A percentile compares a stretch with the other conserved stretches of the same genome.
phyloP scores from a whole-genome alignment of 35 echinoderm and acorn worm species.

The Apostichopus californicus region DNA sequence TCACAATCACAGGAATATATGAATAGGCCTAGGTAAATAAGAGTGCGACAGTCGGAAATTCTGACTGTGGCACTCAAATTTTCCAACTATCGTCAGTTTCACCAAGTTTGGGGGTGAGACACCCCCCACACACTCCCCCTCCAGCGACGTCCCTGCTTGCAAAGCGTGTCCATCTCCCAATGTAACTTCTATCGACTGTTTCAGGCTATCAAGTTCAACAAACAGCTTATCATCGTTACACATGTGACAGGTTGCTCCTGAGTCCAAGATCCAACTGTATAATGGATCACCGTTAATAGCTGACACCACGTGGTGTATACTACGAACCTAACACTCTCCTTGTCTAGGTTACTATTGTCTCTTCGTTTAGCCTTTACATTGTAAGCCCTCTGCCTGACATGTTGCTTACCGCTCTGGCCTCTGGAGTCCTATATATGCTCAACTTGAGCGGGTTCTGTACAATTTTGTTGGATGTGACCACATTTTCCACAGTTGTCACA shows the following conservation, averaged over 20 bases:
- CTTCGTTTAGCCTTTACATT: not conserved
- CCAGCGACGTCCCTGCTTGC: not conserved
- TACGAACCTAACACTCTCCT: not conserved
- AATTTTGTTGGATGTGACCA: not conserved
- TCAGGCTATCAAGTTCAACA: too few species aligned
- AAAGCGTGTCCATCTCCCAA: slow-evolving; percentile 24
- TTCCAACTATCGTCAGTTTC: too few species aligned
- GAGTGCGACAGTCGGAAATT: too few species aligned
- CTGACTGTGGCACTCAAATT: too few species aligned
- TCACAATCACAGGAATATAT: too few species aligned
- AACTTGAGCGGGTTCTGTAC: not conserved
- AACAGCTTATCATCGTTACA: too few species aligned
- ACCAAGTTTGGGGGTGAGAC: too few species aligned
- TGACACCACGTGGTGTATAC: not conserved
- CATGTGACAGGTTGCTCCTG: too few species aligned
- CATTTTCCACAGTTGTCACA: slow-evolving; percentile 20
- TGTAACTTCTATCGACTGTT: not conserved
- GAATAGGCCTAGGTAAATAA: too few species aligned
- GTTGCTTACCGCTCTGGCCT: too few species aligned
- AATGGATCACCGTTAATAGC: not conserved
- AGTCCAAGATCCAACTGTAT: not conserved
- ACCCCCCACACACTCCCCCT: too few species aligned
- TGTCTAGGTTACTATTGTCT: not conserved
- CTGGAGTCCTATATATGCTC: too few species aligned
- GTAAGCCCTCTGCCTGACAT: not conserved